These are phyloP conservation scores for Cloeon dipterum DNA, from an alignment of 2,888 invertebrate species.

Conservation along the genomic window DNA sequence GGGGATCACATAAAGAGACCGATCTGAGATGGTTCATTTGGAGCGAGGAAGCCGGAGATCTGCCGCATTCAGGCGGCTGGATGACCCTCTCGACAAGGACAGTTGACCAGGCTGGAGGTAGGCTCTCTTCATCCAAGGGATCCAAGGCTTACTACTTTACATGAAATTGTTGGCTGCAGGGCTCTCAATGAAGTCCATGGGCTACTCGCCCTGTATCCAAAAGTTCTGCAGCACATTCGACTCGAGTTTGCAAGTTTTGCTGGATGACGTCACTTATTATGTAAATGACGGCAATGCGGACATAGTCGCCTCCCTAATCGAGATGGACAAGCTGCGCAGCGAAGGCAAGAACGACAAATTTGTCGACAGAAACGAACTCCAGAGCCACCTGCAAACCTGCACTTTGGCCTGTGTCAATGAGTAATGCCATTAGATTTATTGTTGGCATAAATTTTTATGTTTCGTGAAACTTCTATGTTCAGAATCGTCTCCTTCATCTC, in stretches of 20 bases:
- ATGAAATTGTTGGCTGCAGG: constrained; percentile 7
- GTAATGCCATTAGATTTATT: too few relatives aligned
- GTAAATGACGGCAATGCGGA: constrained; percentile 25
- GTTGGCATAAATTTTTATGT: background rate
- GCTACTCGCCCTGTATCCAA: constrained; percentile 49
- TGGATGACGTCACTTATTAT: constrained; percentile 37
- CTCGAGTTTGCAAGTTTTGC: constrained; percentile 30
- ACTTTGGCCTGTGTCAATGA: constrained; percentile 23
- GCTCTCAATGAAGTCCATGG: constrained; percentile 54
- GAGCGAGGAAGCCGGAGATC: constrained; percentile 34
- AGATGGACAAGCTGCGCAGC: background rate
- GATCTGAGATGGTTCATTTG: constrained; percentile 50
- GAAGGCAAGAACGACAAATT: constrained; percentile 5
- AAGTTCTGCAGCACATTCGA: constrained; percentile 43
- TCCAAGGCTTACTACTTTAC: background rate
- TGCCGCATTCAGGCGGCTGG: constrained; percentile 16
- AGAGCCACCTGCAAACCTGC: constrained; percentile 25
- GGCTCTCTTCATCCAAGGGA: too few relatives aligned
- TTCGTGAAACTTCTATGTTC: background rate
- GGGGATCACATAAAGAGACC: too few relatives aligned
- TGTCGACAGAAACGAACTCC: constrained; percentile 24
- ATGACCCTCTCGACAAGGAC: background rate
- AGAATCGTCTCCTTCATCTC: background rate
- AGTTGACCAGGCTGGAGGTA: constrained; percentile 2
- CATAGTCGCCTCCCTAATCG: background rate